Evolutionary conservation across 2,888 invertebrate species (phyloP).

Genomic region (Pammene aurita): DNA sequence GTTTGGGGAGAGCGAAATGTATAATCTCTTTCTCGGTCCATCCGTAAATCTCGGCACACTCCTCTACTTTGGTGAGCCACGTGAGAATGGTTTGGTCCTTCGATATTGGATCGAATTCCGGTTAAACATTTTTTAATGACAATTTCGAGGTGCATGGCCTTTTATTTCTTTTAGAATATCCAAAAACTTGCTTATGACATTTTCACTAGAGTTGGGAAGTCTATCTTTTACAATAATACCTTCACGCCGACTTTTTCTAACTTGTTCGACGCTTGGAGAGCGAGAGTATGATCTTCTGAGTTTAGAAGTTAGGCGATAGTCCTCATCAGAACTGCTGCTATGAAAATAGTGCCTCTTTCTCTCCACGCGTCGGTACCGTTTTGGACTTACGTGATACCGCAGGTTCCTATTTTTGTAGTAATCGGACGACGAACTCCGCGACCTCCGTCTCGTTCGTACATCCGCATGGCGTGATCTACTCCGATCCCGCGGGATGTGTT

Average conservation of each 20-base stretch:
- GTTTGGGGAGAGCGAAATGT: slow-evolving; percentile 9
- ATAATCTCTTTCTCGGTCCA: too few species aligned
- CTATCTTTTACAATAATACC: not conserved
- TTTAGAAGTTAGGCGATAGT: not conserved
- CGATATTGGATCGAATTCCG: too few species aligned
- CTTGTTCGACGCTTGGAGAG: too few species aligned
- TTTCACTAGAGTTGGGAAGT: not conserved
- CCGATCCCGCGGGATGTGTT: not conserved
- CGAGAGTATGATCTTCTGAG: too few species aligned
- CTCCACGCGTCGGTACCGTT: too few species aligned
- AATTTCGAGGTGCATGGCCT: not conserved
- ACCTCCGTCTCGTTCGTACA: not conserved
- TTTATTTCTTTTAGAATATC: not conserved
- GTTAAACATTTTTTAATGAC: too few species aligned
- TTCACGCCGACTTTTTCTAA: not conserved
- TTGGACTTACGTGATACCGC: not conserved
- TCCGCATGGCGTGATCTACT: not conserved
- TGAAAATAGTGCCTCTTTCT: not conserved
- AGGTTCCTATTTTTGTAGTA: not conserved
- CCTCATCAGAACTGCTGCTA: not conserved
- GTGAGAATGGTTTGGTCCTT: too few species aligned
- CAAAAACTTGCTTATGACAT: not conserved
- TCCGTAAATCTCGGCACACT: too few species aligned
- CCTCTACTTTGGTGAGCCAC: too few species aligned
- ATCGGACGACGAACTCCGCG: not conserved